Conservation (phyloP, 2,113 vertebrate genomes). For the Melanerpes aurifrons region DNA sequence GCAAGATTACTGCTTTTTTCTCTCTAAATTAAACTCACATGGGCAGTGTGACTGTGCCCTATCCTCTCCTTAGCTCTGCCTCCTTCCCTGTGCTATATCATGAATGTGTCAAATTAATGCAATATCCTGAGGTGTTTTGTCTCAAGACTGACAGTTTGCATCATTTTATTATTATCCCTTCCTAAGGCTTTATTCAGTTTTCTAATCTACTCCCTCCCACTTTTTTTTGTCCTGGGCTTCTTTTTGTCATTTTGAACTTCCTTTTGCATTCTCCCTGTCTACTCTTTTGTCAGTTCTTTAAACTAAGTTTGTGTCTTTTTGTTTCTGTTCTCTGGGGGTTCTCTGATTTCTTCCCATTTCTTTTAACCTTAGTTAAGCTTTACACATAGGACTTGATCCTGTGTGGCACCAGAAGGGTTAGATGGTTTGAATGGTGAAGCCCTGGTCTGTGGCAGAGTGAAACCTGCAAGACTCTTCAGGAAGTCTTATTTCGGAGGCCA, state of each 20-base stretch:
- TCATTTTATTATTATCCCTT: background rate
- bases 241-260: background rate
- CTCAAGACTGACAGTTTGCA: background rate
- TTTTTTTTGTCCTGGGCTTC: accelerated
- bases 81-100: accelerated
- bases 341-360: background rate
- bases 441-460: background rate
- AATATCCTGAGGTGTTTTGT: background rate
- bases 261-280: background rate
- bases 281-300: background rate
- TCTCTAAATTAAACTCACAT: background rate
- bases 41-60: background rate
- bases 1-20: background rate
- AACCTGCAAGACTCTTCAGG: background rate
- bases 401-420: background rate
- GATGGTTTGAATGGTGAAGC: background rate
- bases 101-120: background rate
- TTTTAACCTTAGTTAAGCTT: background rate
- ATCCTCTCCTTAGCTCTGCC: background rate
- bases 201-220: accelerated
- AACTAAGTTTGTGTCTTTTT: background rate
- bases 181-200: background rate
- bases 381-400: background rate
- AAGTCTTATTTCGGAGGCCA: background rate
- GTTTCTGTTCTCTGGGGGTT: background rate